Conservation (phyloP, 2,888 invertebrate species). For the Hydrotaea cyrtoneurina region DNA sequence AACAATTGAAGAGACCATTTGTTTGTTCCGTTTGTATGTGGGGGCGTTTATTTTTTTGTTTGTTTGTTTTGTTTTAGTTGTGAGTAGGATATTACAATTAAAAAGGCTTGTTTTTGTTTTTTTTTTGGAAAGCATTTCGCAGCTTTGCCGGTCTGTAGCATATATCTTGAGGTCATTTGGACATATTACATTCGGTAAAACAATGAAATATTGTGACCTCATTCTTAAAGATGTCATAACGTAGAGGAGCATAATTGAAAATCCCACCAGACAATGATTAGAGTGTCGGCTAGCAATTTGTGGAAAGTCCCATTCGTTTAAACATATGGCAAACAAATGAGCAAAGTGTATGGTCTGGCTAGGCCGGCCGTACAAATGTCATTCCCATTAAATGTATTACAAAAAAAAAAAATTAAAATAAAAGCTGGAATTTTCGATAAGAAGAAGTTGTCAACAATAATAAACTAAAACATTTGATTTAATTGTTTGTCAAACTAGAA, state of each 20-base stretch:
- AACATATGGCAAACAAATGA: too few species aligned
- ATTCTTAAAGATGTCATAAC: conserved; percentile 2
- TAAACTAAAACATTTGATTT: too few species aligned
- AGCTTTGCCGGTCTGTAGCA: not conserved
- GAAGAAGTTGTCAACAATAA: too few species aligned
- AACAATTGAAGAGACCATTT: conserved; percentile 30
- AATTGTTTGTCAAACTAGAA: too few species aligned
- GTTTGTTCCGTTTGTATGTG: conserved; percentile 27
- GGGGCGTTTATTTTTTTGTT: not conserved
- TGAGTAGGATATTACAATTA: conserved; percentile 18
- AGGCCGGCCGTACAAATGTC: too few species aligned
- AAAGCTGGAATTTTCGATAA: too few species aligned
- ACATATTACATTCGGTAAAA: not conserved
- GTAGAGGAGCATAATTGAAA: not conserved
- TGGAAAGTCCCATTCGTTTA: too few species aligned
- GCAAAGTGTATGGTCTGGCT: too few species aligned
- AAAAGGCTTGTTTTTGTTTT: conserved; percentile 16
- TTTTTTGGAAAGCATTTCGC: not conserved
- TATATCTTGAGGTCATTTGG: not conserved
- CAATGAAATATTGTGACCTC: conserved; percentile 13
- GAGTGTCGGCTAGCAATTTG: too few species aligned
- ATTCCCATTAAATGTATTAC: too few species aligned
- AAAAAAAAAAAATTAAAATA: too few species aligned
- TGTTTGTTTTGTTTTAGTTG: conserved; percentile 24
- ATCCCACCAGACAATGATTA: too few species aligned